A percentile compares a stretch with the other conserved stretches of the same genome.
Evolutionary conservation across 2,888 invertebrate genomes (phyloP).

Genomic region (Odontocolon sp.): DNA sequence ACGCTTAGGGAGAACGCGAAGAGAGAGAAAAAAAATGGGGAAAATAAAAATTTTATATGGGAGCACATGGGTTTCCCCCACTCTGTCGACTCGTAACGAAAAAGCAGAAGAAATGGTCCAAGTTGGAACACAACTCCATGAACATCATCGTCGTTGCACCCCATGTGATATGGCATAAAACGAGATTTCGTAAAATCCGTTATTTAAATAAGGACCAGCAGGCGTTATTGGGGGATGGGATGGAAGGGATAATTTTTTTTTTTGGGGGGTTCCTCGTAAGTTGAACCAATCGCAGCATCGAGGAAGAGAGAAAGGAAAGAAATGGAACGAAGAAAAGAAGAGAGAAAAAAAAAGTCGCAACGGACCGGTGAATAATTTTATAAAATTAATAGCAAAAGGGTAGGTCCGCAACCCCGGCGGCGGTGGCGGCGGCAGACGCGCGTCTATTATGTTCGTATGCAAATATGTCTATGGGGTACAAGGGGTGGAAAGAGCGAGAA

Average conservation of each 20-base stretch:
- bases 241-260: conserved; percentile 27
- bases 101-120: not conserved
- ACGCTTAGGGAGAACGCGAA: conserved; percentile 11
- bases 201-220: conserved; percentile 77
- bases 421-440: conserved; percentile 50
- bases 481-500: conserved; percentile 65
- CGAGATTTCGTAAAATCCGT: conserved; percentile 80
- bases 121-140: not conserved
- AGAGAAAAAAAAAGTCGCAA: conserved; percentile 52
- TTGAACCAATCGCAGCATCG: conserved; percentile 47
- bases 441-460: conserved; percentile 79
- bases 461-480: conserved; percentile 68
- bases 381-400: conserved; percentile 80
- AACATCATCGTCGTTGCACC: conserved; percentile 48
- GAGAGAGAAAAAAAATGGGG: not conserved
- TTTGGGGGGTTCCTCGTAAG: conserved; percentile 43
- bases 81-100: not conserved
- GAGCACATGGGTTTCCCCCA: not conserved
- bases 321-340: conserved; percentile 12
- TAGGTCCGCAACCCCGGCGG: conserved; percentile 63
- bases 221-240: conserved; percentile 46
- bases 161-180: conserved; percentile 69
- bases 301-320: conserved; percentile 15
- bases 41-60: not conserved
- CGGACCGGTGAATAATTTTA: conserved; percentile 78